Percentiles rank a stretch among this genome's conserved stretches.
Evolutionary conservation across 2,797 vertebrate genomes (phyloP).

Genomic region (Nyctibius grandis): DNA sequence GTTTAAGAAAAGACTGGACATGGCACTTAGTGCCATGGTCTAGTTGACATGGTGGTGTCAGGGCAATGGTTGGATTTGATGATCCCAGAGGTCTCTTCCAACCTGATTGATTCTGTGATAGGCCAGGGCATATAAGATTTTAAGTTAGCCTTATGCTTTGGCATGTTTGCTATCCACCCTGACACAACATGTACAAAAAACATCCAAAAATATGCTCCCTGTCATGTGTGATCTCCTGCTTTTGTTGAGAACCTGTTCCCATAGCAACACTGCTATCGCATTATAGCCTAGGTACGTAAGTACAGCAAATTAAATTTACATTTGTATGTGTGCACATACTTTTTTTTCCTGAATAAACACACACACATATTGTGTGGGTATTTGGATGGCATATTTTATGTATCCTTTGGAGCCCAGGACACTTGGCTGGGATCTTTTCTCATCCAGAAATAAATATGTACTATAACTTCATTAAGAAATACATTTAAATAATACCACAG

Average conservation of each 20-base stretch:
- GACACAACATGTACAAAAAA: not conserved
- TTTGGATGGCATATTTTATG: not conserved
- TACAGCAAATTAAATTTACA: not conserved
- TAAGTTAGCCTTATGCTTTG: not conserved
- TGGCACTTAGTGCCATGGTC: too few species aligned
- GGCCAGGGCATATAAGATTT: not conserved
- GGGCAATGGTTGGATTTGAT: too few species aligned
- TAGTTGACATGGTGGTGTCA: too few species aligned
- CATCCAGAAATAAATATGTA: not conserved
- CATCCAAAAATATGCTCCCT: not conserved
- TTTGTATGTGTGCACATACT: not conserved
- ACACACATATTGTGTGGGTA: not conserved
- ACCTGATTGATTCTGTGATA: too few species aligned
- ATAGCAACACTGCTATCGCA: not conserved
- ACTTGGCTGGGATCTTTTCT: not conserved
- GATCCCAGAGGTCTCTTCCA: too few species aligned
- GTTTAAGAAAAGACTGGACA: too few species aligned
- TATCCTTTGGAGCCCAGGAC: not conserved
- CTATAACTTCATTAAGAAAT: not conserved
- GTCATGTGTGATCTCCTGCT: not conserved
- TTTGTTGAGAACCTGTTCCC: slow-evolving; percentile 19
- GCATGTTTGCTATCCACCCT: not conserved
- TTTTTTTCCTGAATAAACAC: not conserved
- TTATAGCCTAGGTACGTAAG: not conserved
- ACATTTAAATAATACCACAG: not conserved